Percentiles rank a stretch among this genome's conserved stretches.
phyloP scores from a whole-genome alignment of 2,113 vertebrate genomes.

The Cephalopholis sonnerati region DNA sequence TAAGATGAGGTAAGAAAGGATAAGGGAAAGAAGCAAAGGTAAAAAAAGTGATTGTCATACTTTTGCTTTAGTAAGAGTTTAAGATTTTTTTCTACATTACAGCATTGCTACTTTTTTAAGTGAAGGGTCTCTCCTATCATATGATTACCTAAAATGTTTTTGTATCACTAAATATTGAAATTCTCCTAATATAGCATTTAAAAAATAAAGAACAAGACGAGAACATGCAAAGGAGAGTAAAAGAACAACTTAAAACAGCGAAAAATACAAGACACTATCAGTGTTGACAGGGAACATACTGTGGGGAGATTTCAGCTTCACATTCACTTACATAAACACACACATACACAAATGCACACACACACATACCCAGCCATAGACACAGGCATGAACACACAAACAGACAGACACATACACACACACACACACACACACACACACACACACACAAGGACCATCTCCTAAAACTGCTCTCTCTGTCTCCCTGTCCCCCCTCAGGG shows the following conservation, averaged over 20 bases:
- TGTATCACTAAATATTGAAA: neutral
- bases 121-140: neutral
- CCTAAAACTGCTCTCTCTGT: conserved; percentile 66
- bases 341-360: neutral
- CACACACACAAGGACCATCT: conserved; percentile 49
- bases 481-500: conserved; percentile 84
- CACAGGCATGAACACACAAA: conserved; percentile 1
- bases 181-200: neutral
- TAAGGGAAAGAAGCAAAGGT: too few species aligned
- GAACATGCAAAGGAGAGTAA: neutral
- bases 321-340: conserved; percentile 32
- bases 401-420: conserved; percentile 26
- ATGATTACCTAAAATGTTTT: neutral
- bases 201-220: neutral
- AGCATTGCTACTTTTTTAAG: too few species aligned
- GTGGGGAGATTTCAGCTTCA: conserved; percentile 55
- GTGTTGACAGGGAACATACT: conserved; percentile 65
- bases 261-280: conserved; percentile 32
- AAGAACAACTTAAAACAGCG: neutral
- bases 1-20: too few species aligned
- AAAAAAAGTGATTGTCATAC: neutral
- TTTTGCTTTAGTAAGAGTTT: neutral
- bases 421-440: conserved; percentile 38
- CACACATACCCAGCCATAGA: conserved; percentile 8
- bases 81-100: neutral